Percentiles rank a stretch among this genome's conserved stretches.
phyloP scores from a whole-genome alignment of 2,888 invertebrate genomes.

The Lathronympha strigana region DNA sequence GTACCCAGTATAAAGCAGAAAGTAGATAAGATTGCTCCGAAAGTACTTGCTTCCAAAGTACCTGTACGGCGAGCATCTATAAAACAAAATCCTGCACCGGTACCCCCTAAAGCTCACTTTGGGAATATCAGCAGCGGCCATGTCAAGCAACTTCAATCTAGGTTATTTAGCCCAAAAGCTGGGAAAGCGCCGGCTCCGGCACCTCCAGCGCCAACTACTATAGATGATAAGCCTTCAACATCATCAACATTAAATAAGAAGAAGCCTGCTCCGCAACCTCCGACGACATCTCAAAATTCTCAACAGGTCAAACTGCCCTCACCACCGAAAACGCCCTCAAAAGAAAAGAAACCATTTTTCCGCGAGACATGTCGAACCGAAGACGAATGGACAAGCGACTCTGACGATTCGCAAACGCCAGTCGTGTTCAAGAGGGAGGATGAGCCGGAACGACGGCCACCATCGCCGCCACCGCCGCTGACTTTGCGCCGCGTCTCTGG shows the following conservation, averaged over 20 bases:
- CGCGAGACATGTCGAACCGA: conserved; percentile 86
- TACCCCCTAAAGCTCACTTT: conserved; percentile 78
- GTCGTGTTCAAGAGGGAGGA: conserved; percentile 50
- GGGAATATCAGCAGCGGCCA: conserved; percentile 77
- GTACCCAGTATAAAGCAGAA: conserved; percentile 64
- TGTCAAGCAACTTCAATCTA: conserved; percentile 77
- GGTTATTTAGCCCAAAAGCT: conserved; percentile 68
- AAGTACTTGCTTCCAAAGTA: conserved; percentile 71
- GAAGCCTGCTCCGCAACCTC: conserved; percentile 70
- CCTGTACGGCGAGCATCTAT: conserved; percentile 70
- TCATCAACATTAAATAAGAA: conserved; percentile 65
- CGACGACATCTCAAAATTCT: conserved; percentile 48
- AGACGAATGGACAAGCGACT: conserved; percentile 84
- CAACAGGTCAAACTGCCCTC: conserved; percentile 55
- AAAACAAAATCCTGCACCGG: conserved; percentile 73
- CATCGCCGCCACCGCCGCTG: conserved; percentile 71
- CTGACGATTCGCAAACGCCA: conserved; percentile 64
- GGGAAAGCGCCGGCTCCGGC: conserved; percentile 50
- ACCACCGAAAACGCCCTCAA: conserved; percentile 52
- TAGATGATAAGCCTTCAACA: conserved; percentile 65
- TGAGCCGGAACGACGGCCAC: conserved; percentile 52
- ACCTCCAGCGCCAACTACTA: conserved; percentile 46
- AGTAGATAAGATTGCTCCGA: conserved; percentile 65
- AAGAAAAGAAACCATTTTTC: conserved; percentile 75
- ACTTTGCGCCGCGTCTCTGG: conserved; percentile 77